Evolutionary conservation across 2,113 vertebrate genomes (phyloP).

Genomic region (Odontesthes bonariensis): DNA sequence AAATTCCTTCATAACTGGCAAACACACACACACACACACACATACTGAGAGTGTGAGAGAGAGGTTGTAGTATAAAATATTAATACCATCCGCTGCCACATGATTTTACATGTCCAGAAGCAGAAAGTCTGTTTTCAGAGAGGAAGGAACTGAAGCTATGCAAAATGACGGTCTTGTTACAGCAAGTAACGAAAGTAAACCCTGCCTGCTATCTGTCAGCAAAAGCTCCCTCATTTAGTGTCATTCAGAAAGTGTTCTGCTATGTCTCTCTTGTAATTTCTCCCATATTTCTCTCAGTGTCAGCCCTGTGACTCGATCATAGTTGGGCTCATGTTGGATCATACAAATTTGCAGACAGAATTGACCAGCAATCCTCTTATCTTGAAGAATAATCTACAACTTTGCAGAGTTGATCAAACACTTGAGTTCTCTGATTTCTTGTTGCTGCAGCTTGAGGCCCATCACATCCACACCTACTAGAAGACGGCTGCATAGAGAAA

Average conservation of each 20-base stretch:
- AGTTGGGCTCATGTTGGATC: conserved; percentile 43
- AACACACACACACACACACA: conserved; percentile 44
- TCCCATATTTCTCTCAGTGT: neutral
- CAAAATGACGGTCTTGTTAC: conserved; percentile 63
- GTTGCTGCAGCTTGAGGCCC: neutral
- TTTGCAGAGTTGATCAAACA: too few relatives aligned
- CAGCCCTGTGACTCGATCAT: conserved; percentile 33
- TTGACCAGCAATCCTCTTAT: neutral
- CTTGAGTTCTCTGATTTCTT: neutral
- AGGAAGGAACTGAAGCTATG: conserved; percentile 56
- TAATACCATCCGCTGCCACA: conserved; percentile 73
- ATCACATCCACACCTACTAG: neutral
- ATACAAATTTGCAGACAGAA: conserved; percentile 13
- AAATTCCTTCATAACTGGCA: conserved; percentile 79
- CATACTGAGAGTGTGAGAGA: conserved; percentile 45
- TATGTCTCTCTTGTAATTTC: neutral
- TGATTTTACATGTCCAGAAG: conserved; percentile 76
- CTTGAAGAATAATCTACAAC: neutral
- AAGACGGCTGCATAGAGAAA: neutral
- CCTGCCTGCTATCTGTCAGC: conserved; percentile 48
- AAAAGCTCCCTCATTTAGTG: conserved; percentile 35
- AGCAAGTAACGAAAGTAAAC: conserved; percentile 69
- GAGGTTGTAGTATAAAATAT: conserved; percentile 75
- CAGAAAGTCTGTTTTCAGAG: conserved; percentile 53
- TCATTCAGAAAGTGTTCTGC: conserved; percentile 24